Evolutionary conservation across 2,888 invertebrate genomes (phyloP), one percentile per base, ranked within the genome.

Genomic region (Platycnemis pennipes): DNA sequence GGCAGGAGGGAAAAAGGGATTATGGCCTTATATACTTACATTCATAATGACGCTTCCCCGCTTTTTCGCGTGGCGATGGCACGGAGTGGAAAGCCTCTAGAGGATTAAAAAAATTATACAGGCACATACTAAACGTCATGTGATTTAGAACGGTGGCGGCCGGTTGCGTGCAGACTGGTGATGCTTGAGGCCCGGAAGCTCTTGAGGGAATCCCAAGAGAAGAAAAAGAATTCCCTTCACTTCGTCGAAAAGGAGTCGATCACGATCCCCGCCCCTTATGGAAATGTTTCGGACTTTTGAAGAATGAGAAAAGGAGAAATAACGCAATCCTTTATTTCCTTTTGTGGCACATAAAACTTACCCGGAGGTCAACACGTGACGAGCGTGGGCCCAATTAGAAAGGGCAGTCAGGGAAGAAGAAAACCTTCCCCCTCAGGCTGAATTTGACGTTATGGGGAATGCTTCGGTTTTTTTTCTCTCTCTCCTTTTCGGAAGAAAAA

Each of bases 131-230:
- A 37, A 77, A 37, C 77, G 37, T 37, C 0, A 31, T 13, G 2
- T 13, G 31, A 37, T 77, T 37, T 11, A 16, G 77, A 77, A 77
- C 37, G 37, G 77, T 13, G 31, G 77, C 37, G 77, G 37, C 37
- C 77, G 11, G 31, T 91, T 63, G 91, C 91, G 91, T 91, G 91
- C 42, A 44, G 91, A 42, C 91, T 56, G 42, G 63, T 63, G n/a
- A n/a, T 44, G 91, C 91, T 91, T 69, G 26, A n/a, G 91, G 91
- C 91, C 91, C 91, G 91, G 91, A 91, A 91, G 91, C 91, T 13
- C n/a, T 26, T 26, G 44, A 11, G 56, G 31, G 56, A 91, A 69
- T 91, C 56, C 26, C 13, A 31, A 49, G 42, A n/a, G n/a, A 44
- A 45, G 42, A 91, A 87, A 45, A 56, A 56, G 53, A 44, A 63